Conservation (phyloP, 2,888 invertebrate species). For the Smittia aterrima region DNA sequence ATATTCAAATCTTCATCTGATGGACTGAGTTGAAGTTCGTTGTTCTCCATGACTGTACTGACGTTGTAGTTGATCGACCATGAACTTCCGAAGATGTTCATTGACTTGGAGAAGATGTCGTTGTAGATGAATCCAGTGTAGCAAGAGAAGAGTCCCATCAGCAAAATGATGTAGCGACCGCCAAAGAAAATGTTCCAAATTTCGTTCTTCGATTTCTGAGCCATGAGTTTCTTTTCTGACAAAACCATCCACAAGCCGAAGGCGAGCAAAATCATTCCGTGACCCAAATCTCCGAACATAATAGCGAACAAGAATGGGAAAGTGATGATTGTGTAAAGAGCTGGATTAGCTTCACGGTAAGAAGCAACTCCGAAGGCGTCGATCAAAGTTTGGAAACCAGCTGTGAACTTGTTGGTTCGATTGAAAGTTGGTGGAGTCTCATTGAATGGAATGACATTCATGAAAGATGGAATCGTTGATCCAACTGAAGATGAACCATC, state of each 20-base stretch:
- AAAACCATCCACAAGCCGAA: slow-evolving; percentile 80
- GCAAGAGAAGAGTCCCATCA: slow-evolving; percentile 96
- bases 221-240: slow-evolving; percentile 72
- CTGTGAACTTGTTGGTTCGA: slow-evolving; percentile 87
- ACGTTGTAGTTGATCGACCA: slow-evolving; percentile 68
- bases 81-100: slow-evolving; percentile 89
- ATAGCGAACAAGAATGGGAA: slow-evolving; percentile 94
- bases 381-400: slow-evolving; percentile 88
- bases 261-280: slow-evolving; percentile 77
- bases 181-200: slow-evolving; percentile 97
- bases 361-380: slow-evolving; percentile 91
- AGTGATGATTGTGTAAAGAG: slow-evolving; percentile 82
- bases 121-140: slow-evolving; percentile 99
- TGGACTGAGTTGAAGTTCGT: slow-evolving; percentile 64
- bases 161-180: slow-evolving; percentile 92
- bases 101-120: slow-evolving; percentile 92
- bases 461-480: slow-evolving; percentile 86
- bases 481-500: slow-evolving; percentile 81
- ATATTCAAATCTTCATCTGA: slow-evolving; percentile 53
- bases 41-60: slow-evolving; percentile 54
- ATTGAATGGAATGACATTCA: slow-evolving; percentile 79
- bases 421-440: slow-evolving; percentile 89
- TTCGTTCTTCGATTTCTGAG: slow-evolving; percentile 72
- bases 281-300: slow-evolving; percentile 96
- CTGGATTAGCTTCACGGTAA: slow-evolving; percentile 91